Evolutionary conservation across 1,140 invertebrate genomes (phyloP), one percentile per base, ranked within the genome.

Genomic region (Drosophila nigrodunni): DNA sequence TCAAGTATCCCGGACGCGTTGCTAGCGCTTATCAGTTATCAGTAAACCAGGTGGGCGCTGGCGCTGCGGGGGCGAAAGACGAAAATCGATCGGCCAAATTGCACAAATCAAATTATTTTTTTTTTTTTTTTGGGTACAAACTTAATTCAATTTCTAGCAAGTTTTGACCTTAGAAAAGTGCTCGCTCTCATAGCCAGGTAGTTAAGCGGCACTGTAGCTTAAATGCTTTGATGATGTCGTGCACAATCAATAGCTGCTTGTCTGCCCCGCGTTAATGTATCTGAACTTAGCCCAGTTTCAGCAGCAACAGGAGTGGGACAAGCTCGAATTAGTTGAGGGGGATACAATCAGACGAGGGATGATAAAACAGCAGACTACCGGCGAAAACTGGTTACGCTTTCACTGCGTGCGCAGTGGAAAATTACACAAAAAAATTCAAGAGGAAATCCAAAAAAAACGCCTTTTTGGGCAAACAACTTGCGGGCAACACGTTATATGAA

Each of bases 351-450:
- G 25, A 25, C 15, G 46, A 21, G 15, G 39, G 43, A 9, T 35
- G 10, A 1, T 43, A n/a, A 35, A 47, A n/a, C 50, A 15, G 41
- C 44, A 55, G 57, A 35, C 34, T 41, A 59, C 65, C 71, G 71
- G 65, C 71, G 61, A 41, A 15, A 69, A 55, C 39, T 13, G 39
- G 55, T 69, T 74, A 34, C 57, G 49, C 41, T 69, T 61, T 34
- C 13, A 25, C 21, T 74, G 71, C 71, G 71, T 69, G 71, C 71
- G 71, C 71, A 74, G 57, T 74, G 71, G 71, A 74, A 74, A 67
- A 46, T 60, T 60, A 34, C 30, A n/a, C 34, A 3, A 34, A 61
- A 54, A 37, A 43, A 21, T 21, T 13, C 13, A 3, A 35, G 13
- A 21, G 13, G 21, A 43, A 37, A 52, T 11, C 7, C 13, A 7